Evolutionary conservation across 2,888 invertebrate species (phyloP), one percentile per base, ranked within the genome.

Genomic region (Melitaea athalia): DNA sequence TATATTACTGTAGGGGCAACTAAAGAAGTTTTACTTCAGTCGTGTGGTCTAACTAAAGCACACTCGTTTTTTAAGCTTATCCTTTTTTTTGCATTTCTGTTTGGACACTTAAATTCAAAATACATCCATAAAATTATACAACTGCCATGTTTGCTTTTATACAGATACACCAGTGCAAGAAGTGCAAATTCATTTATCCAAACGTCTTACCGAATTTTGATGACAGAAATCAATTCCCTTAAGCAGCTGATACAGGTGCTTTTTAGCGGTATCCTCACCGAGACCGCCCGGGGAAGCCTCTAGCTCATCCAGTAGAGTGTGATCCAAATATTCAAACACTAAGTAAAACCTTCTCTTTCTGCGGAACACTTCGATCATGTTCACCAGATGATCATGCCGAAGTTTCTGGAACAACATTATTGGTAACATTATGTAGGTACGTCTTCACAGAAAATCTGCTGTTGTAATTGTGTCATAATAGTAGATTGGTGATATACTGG

Each of bases 261-360:
- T 95, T 77, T 96, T 94, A 50, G 96, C 95, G 4, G 94, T 94
- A 67, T 95, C 95, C 77, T 95, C 95, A 1, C 96, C 96, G 8
- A 98, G 90, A 0, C 96, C 96, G 15, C 95, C 94, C 0, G 94
- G 93, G 59, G 94, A 89, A 38, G 95, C 95, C 81, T 98, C 97
- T 79, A 98, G 87, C 90, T 97, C 97, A 76, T 98, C 97, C 70
- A 98, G 90, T 5, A 98, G 94, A 0, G 97, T 98, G 80, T 97
- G 96, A 85, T 97, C 97, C 78, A 98, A 90, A 87, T 96, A 98
- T 85, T 98, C 98, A 84, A 98, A 97, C 10, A 98, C 98, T 43
- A 98, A 91, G 88, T 97, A 97, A 83, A 97, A 96, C 63, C 97
- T 94, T 78, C 96, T 95, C 85, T 96, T 95, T 67, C 96, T 94